These are phyloP conservation scores for Octopus sinensis DNA, from an alignment of 1,140 invertebrate genomes.

Conservation along the genomic window DNA sequence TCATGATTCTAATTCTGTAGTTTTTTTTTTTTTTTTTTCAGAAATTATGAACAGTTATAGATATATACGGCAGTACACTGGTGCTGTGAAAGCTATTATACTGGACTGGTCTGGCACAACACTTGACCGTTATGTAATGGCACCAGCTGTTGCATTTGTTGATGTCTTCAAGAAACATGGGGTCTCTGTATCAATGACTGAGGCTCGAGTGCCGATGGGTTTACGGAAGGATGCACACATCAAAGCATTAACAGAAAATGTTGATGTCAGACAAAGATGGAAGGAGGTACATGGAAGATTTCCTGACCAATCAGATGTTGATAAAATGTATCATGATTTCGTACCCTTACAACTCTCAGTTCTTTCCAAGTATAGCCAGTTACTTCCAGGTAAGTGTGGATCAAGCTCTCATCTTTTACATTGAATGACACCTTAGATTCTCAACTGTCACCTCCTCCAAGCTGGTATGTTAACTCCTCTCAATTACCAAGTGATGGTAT, in stretches of 20 bases:
- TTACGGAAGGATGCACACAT: constrained; percentile 54
- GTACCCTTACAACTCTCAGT: constrained; percentile 45
- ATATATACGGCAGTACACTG: constrained; percentile 37
- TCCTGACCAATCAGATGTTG: constrained; percentile 44
- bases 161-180: constrained; percentile 49
- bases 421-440: too few species aligned
- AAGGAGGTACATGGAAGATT: constrained; percentile 36
- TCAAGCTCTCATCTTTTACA: too few species aligned
- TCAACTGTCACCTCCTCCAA: too few species aligned
- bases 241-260: constrained; percentile 41
- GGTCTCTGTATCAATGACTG: constrained; percentile 48
- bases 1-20: neutral
- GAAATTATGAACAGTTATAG: constrained; percentile 17
- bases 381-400: constrained; percentile 33
- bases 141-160: constrained; percentile 47
- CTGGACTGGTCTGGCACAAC: constrained; percentile 55
- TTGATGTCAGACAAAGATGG: constrained; percentile 43
- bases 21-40: neutral
- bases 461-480: too few species aligned
- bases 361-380: constrained; percentile 37
- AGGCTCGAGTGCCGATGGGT: constrained; percentile 50
- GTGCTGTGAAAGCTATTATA: constrained; percentile 45
- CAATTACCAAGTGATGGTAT: too few species aligned
- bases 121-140: constrained; percentile 51
- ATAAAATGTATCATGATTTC: constrained; percentile 51